A percentile compares a stretch with the other conserved stretches of the same genome.
Evolutionary conservation across 2,113 vertebrate genomes (phyloP).

Genomic region (Xerus inauris): DNA sequence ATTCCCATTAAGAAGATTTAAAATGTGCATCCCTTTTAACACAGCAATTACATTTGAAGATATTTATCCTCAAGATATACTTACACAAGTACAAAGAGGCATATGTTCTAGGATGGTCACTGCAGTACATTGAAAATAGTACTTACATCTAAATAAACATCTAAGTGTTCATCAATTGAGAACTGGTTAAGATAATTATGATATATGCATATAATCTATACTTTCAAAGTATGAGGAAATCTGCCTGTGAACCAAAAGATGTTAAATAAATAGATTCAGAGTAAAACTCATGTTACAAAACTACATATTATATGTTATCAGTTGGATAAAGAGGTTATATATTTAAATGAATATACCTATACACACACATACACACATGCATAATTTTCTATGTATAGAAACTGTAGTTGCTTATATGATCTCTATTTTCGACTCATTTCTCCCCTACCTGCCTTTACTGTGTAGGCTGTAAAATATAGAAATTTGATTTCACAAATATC

Average conservation of each 20-base stretch:
- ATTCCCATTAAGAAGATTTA: constrained; percentile 58
- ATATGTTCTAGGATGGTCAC: neutral
- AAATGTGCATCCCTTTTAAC: constrained; percentile 47
- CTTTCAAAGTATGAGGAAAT: constrained; percentile 40
- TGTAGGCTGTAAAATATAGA: neutral
- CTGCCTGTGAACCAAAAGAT: neutral
- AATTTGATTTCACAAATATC: neutral
- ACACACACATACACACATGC: neutral
- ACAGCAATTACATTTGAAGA: constrained; percentile 13
- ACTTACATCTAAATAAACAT: constrained; percentile 26
- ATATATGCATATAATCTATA: neutral
- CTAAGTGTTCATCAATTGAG: neutral
- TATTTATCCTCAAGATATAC: constrained; percentile 54
- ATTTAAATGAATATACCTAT: neutral
- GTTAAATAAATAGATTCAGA: neutral
- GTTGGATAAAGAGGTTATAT: neutral
- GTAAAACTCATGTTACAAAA: neutral
- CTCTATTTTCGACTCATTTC: constrained; percentile 11
- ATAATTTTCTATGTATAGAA: neutral
- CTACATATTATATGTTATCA: neutral
- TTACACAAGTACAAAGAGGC: constrained; percentile 8
- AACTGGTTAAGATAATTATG: constrained; percentile 44
- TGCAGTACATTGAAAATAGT: neutral
- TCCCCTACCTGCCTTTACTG: neutral
- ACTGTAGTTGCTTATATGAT: neutral